Evolutionary conservation across 2,113 vertebrate species (phyloP).

Genomic region (Cyprinodon tularosa): DNA sequence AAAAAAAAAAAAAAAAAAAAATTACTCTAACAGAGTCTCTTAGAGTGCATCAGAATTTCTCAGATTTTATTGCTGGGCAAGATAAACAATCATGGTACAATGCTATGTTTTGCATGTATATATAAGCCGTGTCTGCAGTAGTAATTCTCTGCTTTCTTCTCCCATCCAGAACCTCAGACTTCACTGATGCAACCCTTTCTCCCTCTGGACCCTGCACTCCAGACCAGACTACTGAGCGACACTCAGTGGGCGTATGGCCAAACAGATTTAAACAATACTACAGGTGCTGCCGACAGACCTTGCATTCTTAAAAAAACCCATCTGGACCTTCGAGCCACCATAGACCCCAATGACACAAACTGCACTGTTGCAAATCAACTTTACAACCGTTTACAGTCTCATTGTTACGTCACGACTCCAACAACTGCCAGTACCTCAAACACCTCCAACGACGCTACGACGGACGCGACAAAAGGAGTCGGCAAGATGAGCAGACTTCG

Average conservation of each 20-base stretch:
- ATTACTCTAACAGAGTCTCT: conserved; percentile 5
- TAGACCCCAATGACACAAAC: neutral
- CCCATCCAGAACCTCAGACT: conserved; percentile 52
- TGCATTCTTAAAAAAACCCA: conserved; percentile 24
- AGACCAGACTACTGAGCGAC: conserved; percentile 46
- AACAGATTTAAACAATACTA: neutral
- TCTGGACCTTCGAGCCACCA: conserved; percentile 9
- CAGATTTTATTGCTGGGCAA: conserved; percentile 37
- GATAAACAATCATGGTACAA: conserved; percentile 42
- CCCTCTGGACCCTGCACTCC: conserved; percentile 51
- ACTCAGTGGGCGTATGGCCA: conserved; percentile 30
- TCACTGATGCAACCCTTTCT: conserved; percentile 46
- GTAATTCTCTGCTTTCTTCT: conserved; percentile 24
- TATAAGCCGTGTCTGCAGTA: conserved; percentile 20
- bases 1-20: conserved; percentile 28
- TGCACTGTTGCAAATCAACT: conserved; percentile 23
- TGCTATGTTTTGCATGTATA: conserved; percentile 39
- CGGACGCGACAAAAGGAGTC: neutral
- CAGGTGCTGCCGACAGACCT: neutral
- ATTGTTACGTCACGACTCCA: conserved; percentile 22
- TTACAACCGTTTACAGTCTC: conserved; percentile 50
- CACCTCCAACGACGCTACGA: neutral
- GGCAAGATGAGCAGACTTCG: conserved; percentile 45
- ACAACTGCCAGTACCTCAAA: neutral
- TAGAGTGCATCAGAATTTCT: neutral